A percentile compares a stretch with the other conserved stretches of the same genome.
These are phyloP conservation scores for Knipowitschia caucasica DNA, from an alignment of 2,797 vertebrate species.

Conservation along the genomic window DNA sequence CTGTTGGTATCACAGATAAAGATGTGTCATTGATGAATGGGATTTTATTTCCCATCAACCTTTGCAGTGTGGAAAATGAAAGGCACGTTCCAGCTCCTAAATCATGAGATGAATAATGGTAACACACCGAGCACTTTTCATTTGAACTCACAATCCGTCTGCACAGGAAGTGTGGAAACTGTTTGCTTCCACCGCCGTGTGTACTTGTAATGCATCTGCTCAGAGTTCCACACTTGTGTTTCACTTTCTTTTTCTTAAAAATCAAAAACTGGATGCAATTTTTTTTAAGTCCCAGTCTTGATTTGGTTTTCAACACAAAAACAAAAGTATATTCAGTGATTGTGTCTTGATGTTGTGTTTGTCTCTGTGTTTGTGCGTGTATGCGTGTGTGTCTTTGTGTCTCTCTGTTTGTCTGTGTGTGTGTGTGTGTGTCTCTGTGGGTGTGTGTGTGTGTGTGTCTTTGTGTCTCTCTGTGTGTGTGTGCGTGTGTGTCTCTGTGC, in stretches of 20 bases:
- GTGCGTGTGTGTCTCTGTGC: too few species aligned
- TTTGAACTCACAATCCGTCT: constrained; percentile 51
- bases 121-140: constrained; percentile 46
- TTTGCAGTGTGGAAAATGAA: constrained; percentile 66
- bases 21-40: constrained; percentile 77
- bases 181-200: constrained; percentile 40
- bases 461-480: too few species aligned
- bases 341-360: too few species aligned
- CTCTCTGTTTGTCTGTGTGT: too few species aligned
- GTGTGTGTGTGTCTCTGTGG: too few species aligned
- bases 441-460: too few species aligned
- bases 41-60: constrained; percentile 78
- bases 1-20: constrained; percentile 72
- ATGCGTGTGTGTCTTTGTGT: too few species aligned
- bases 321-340: too few species aligned
- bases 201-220: constrained; percentile 6
- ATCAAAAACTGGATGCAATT: neutral
- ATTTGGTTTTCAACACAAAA: too few species aligned
- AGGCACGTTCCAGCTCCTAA: constrained; percentile 61
- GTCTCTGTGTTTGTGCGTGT: too few species aligned
- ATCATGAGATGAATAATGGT: constrained; percentile 71
- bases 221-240: neutral
- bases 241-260: neutral
- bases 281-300: too few species aligned
- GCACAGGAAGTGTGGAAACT: constrained; percentile 39